Evolutionary conservation across 2,113 vertebrate species (phyloP), one percentile per base, ranked within the genome.

Genomic region (Drymodes brunneopygia): DNA sequence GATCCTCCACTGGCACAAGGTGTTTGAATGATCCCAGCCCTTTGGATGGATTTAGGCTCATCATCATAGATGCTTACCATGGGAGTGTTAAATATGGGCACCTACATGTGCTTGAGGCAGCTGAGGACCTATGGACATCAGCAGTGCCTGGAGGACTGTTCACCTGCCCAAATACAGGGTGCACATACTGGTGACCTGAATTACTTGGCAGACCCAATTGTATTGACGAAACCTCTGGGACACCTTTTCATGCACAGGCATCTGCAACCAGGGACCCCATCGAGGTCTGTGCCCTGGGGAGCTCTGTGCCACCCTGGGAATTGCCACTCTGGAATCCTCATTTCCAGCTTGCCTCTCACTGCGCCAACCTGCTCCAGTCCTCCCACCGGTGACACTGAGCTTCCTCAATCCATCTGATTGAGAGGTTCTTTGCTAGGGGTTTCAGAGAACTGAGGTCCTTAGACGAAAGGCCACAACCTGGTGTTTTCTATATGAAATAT

Each of bases 1-100:
- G 8, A 60, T 77, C 19, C 25, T 86, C 12, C 1, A 1, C 17
- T 62, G 42, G 31, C 36, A 93, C 0, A 1, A 69, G 20, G 19
- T 0, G 0, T 71, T 90, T 2, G 2, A 29, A 22, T 54, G 45
- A 53, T 77, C 48, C 67, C n/a, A 86, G 27, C 13, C 31, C 22
- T 53, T 18, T 19, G 28, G 20, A 71, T 44, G n/a, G 58, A 61
- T 85, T 93, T 82, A 48, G 62, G 65, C 20, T 87, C 9, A 45
- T 75, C 42, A 12, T 36, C 5, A 2, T 17, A 74, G 22, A 77
- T 42, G 53, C 9, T 23, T 62, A 12, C 15, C 27, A 65, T n/a
- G 42, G 23, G 15, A 88, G 12, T 40, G 36, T 58, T 73, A 66
- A 83, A 78, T 28, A 44, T 10, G 33, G 53, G 50, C 58, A 57